phyloP scores from a whole-genome alignment of 2,113 vertebrate genomes.

The Esox niger region DNA sequence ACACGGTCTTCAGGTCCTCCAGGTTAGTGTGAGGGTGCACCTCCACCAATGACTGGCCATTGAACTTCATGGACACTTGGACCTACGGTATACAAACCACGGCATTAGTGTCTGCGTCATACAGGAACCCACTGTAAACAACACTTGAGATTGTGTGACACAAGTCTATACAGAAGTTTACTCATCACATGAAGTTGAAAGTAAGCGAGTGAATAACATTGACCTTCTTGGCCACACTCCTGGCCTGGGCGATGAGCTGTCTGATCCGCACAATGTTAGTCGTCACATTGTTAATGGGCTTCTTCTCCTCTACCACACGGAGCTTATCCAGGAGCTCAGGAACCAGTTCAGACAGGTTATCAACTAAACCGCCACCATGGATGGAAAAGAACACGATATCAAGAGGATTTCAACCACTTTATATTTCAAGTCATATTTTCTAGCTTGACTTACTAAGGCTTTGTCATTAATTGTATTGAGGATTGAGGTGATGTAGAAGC shows the following conservation, averaged over 20 bases:
- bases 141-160: no score
- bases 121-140: not conserved
- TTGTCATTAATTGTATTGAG: not conserved
- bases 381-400: not conserved
- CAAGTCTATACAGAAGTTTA: no score
- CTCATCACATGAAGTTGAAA: no score
- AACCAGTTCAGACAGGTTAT: conserved; percentile 82
- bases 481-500: not conserved
- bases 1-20: conserved; percentile 89
- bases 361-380: conserved; percentile 67
- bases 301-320: conserved; percentile 86
- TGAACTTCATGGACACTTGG: conserved; percentile 97
- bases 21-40: conserved; percentile 82
- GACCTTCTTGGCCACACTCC: conserved; percentile 95
- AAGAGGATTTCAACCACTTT: not conserved
- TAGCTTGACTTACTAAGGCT: no score
- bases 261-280: conserved; percentile 89
- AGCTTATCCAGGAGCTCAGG: conserved; percentile 87
- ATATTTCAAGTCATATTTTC: not conserved
- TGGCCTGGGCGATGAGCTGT: conserved; percentile 93
- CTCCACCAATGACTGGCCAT: conserved; percentile 88
- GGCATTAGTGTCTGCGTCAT: conserved; percentile 6
- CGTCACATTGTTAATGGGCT: conserved; percentile 87
- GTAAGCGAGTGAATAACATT: no score
- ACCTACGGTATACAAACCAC: conserved; percentile 67